A percentile compares a stretch with the other conserved stretches of the same genome.
Evolutionary conservation across 2,888 invertebrate genomes (phyloP).

Genomic region (Meandrusa payeni): DNA sequence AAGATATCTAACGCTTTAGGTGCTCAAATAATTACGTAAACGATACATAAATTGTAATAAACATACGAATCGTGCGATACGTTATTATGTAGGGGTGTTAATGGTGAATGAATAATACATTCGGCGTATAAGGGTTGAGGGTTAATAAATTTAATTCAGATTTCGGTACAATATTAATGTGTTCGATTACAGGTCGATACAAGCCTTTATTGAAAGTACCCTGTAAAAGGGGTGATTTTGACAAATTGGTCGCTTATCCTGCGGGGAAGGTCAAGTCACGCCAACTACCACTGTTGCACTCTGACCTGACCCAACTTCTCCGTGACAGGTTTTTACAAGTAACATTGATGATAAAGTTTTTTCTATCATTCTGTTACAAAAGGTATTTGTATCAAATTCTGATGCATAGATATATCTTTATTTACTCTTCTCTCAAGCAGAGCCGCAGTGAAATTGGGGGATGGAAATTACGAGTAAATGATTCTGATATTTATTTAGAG

Average conservation of each 20-base stretch:
- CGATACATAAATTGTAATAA: too few relatives aligned
- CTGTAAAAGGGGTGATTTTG: conserved; percentile 57
- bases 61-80: neutral
- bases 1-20: too few relatives aligned
- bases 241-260: conserved; percentile 68
- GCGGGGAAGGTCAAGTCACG: conserved; percentile 49
- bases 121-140: neutral
- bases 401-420: too few relatives aligned
- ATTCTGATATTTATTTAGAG: too few relatives aligned
- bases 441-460: too few relatives aligned
- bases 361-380: neutral
- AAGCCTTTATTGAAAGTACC: conserved; percentile 54
- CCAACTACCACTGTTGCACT: conserved; percentile 15
- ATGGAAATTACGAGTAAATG: too few relatives aligned
- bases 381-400: too few relatives aligned
- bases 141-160: conserved; percentile 7
- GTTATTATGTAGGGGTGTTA: neutral
- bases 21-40: too few relatives aligned
- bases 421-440: too few relatives aligned
- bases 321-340: conserved; percentile 20
- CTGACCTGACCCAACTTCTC: conserved; percentile 34
- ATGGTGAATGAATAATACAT: conserved; percentile 8
- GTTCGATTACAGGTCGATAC: conserved; percentile 19
- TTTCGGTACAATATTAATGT: conserved; percentile 6
- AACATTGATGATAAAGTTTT: neutral